Evolutionary conservation across 1,140 invertebrate genomes (phyloP).

Genomic region (Drosophila cardini): DNA sequence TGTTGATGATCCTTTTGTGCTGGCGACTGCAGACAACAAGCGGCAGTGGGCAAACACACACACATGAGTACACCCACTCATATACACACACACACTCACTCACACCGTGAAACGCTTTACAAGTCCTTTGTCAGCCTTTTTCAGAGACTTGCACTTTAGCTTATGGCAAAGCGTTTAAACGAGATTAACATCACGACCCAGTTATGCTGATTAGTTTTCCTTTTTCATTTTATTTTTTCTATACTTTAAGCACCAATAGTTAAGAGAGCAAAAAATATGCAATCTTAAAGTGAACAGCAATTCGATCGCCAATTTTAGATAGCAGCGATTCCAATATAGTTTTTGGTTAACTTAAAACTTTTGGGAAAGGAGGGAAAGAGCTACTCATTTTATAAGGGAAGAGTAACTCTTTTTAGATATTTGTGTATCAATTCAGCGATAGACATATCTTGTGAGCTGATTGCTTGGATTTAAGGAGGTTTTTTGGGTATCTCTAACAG

Average conservation of each 20-base stretch:
- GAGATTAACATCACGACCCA: slow-evolving; percentile 35
- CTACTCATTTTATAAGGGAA: too few relatives aligned
- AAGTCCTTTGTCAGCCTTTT: slow-evolving; percentile 43
- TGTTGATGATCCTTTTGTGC: slow-evolving; percentile 25
- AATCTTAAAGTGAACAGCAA: not conserved
- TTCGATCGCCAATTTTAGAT: too few relatives aligned
- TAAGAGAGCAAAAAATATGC: not conserved
- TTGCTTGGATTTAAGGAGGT: not conserved
- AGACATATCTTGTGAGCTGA: not conserved
- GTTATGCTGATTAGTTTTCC: slow-evolving; percentile 31
- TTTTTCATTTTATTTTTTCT: too few relatives aligned
- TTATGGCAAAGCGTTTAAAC: slow-evolving; percentile 40
- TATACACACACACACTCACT: not conserved
- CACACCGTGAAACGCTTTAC: slow-evolving; percentile 32
- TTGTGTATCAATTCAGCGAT: too few relatives aligned
- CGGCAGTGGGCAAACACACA: not conserved
- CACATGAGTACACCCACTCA: not conserved
- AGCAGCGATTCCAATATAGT: too few relatives aligned
- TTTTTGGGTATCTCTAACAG: not conserved
- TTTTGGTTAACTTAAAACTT: too few relatives aligned
- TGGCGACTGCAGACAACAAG: slow-evolving; percentile 35
- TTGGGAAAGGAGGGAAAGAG: too few relatives aligned
- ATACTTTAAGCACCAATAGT: not conserved
- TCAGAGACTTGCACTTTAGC: slow-evolving; percentile 32
- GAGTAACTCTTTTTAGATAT: not conserved